These are phyloP conservation scores for Anguilla japonica DNA, from an alignment of 2,113 vertebrate genomes.

Conservation along the genomic window DNA sequence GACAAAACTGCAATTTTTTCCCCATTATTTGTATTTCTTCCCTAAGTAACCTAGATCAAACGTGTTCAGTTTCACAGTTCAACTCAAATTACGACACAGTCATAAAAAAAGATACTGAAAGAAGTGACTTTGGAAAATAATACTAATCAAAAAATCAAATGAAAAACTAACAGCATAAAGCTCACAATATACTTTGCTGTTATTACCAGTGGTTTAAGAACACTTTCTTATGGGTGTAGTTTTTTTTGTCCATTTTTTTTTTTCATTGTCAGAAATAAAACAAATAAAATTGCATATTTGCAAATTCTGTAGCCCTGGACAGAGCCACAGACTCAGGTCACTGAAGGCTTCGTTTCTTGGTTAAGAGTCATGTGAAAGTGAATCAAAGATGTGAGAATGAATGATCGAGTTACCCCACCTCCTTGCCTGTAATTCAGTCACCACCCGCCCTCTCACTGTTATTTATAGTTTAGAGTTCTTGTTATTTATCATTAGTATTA, in stretches of 20 bases:
- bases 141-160: conserved; percentile 29
- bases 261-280: conserved; percentile 71
- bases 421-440: background rate
- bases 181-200: conserved; percentile 40
- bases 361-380: conserved; percentile 57
- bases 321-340: conserved; percentile 80
- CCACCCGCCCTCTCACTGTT: background rate
- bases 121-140: conserved; percentile 46
- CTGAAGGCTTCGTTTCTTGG: conserved; percentile 80
- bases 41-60: conserved; percentile 63
- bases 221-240: conserved; percentile 74
- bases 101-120: conserved; percentile 58
- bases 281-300: conserved; percentile 92
- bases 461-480: background rate
- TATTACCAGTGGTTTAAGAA: conserved; percentile 86
- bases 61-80: conserved; percentile 84
- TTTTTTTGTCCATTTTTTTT: conserved; percentile 43
- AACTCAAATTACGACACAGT: conserved; percentile 75
- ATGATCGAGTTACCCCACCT: background rate
- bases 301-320: conserved; percentile 86
- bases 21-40: conserved; percentile 26
- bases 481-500: no score
- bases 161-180: conserved; percentile 56
- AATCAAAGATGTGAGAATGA: background rate
- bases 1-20: conserved; percentile 77